Percentiles rank a stretch among this genome's conserved stretches.
Conservation (phyloP, 2,113 vertebrate genomes). For the Periophthalmus modestus region DNA sequence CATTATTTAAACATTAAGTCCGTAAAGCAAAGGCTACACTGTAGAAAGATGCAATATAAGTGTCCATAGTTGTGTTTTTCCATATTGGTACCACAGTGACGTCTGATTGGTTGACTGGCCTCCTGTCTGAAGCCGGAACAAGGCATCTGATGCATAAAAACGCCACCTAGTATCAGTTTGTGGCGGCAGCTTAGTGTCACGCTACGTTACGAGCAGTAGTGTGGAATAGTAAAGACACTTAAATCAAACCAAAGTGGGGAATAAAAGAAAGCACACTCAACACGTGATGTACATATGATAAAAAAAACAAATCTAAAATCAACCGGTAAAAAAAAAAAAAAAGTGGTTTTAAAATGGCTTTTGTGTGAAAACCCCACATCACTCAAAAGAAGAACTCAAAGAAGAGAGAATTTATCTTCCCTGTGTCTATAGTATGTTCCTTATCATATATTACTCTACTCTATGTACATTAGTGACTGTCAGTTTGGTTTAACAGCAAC, state of each 20-base stretch:
- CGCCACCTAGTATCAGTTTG: constrained; percentile 12
- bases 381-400: constrained; percentile 49
- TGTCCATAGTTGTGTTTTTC: constrained; percentile 11
- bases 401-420: constrained; percentile 34
- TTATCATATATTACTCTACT: constrained; percentile 82
- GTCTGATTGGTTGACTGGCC: constrained; percentile 9
- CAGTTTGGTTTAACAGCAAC: constrained; percentile 53
- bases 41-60: background rate
- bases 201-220: constrained; percentile 34
- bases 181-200: constrained; percentile 6
- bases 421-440: constrained; percentile 70
- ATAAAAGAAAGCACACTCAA: constrained; percentile 18
- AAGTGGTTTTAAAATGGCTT: constrained; percentile 73
- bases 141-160: constrained; percentile 45
- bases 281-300: constrained; percentile 40
- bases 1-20: background rate
- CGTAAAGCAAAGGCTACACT: background rate
- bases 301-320: constrained; percentile 58
- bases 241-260: constrained; percentile 32
- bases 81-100: constrained; percentile 42
- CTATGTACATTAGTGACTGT: constrained; percentile 77
- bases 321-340: constrained; percentile 48
- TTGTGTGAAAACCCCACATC: constrained; percentile 60
- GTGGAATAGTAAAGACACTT: constrained; percentile 26
- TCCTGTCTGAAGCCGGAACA: constrained; percentile 20